Base-by-base conservation (phyloP, 1,140 invertebrate genomes). In the Drosophila auraria region DNA sequence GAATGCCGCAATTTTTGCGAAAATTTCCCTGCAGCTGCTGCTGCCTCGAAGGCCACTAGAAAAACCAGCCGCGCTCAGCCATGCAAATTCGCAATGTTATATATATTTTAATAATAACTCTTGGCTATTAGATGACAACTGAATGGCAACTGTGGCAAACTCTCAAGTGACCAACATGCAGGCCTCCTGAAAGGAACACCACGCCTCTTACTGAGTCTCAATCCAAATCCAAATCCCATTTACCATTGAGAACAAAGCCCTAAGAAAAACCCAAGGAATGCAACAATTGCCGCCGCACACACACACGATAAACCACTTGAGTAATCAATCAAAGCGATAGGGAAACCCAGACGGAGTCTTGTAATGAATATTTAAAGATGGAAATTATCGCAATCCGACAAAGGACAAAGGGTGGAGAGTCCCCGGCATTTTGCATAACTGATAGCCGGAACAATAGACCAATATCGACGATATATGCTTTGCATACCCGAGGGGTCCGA, bases 361-460 rank as follows among this genome's bases (percentile, higher is more conserved):
- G 84, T 89, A 89, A 89, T 90, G 82, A 90, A 89, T 89, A 89
- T 89, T 90, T 90, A 89, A 87, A 90, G 78, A 84, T 84, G 81
- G 54, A 78, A 84, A 90, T 89, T 87, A 87, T 87, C 84, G 86
- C 78, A 87, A 74, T 70, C 64, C 77, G 64, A 59, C 20, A 49
- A 33, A 61, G 44, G 78, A 74, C 59, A 54, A 72, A 76, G 50
- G 71, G 70, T 70, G 15, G 27, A 64, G 47, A 42, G 36, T 45
- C 44, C n/a, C 50, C 33, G 63, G 69, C 86, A 79, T 90, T 89
- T 90, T 89, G 84, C 84, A 89, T 90, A 89, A 82, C 78, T 79
- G 86, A 84, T 90, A 90, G 60, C 84, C 81, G 50, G 61, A 82
- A 89, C 84, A 89, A 89, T 89, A 89, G 81, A 90, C 84, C 86